Conservation (phyloP, 2,113 vertebrate species). For the Ploceus nigricollis region DNA sequence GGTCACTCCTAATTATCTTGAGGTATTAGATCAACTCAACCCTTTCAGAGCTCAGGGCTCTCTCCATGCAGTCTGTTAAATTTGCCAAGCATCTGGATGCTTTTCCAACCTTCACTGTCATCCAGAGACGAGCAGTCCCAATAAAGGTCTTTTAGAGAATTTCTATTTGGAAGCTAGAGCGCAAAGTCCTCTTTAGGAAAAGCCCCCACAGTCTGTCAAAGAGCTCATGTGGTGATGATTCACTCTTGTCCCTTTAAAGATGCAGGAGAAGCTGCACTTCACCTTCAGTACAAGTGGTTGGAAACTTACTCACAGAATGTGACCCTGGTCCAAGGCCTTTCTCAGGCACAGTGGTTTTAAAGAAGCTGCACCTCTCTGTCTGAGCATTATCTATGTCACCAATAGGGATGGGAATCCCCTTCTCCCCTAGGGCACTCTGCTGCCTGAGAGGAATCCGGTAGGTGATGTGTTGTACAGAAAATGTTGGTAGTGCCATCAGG, state of each 20-base stretch:
- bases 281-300: neutral
- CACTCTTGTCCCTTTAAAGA: neutral
- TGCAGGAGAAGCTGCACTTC: neutral
- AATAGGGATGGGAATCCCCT: neutral
- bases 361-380: neutral
- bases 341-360: neutral
- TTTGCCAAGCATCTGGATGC: neutral
- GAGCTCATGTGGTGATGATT: neutral
- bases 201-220: neutral
- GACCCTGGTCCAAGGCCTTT: neutral
- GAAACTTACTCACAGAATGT: neutral
- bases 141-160: neutral
- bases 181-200: neutral
- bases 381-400: neutral
- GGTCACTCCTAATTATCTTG: neutral
- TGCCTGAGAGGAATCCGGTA: neutral
- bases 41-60: neutral
- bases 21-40: neutral
- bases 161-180: neutral
- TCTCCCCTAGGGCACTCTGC: neutral
- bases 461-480: fast-evolving
- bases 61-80: neutral
- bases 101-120: neutral
- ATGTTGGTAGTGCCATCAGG: neutral
- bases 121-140: neutral